Base-by-base conservation (phyloP, 2,113 vertebrate species). In the Copsychus sechellarum region DNA sequence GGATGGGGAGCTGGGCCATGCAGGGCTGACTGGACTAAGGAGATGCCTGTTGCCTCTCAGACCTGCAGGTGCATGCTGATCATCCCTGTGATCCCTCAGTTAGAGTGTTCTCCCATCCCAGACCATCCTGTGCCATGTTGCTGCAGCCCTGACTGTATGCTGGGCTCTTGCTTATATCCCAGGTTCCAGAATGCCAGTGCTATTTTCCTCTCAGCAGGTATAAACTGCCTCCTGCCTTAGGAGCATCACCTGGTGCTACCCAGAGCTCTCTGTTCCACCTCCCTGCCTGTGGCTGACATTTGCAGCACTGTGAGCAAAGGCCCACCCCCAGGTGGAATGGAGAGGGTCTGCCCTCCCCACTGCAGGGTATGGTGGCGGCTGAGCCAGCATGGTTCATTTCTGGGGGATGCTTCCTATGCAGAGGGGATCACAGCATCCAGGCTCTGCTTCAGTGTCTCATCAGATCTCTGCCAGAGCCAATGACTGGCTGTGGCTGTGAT, bases 1-100 rank as follows among this genome's bases (percentile, higher is more conserved):
- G 53, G 31, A 40, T 0, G 0, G 26, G 23, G 28, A 76, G 21
- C 48, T 1, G 8, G 6, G 48, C 29, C 0, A 0, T 36, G 24
- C 29, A 22, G 34, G n/a, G 26, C 21, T 74, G 36, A 53, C 66
- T 20, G 7, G 45, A 24, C 36, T 51, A 9, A 34, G 23, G 34
- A 38, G 22, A 16, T 38, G 22, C 25, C 42, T 65, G 18, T n/a
- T 5, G 7, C 12, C 8, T 31, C 28, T 91, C 69, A 54, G 54
- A n/a, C 36, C 67, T 60, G 31, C 2, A 10, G 61, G 19, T 6
- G 23, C 8, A 5, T 36, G 19, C 8, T 47, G n/a, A 13, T 70
- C 28, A 22, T n/a, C 21, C n/a, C 29, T 42, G n/a, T 36, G 29
- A 26, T 69, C 31, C 24, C 36, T 78, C 1, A 1, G 22, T 36